These are phyloP conservation scores for Coluber constrictor DNA, from an alignment of 2,797 vertebrate genomes.

Conservation along the genomic window DNA sequence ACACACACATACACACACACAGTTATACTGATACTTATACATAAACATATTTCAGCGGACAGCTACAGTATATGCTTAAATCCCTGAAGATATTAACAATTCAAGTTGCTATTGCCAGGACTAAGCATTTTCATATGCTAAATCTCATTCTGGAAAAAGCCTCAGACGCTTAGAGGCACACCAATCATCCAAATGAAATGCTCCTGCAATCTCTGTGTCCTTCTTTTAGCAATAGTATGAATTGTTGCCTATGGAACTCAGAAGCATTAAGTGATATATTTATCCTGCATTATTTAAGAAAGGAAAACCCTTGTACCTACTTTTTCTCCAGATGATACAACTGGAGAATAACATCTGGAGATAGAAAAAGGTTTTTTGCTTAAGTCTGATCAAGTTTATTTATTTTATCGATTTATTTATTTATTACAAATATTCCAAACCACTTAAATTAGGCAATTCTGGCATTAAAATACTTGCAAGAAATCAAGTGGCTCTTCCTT, in stretches of 20 bases:
- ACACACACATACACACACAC: no score
- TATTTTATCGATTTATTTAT: background rate
- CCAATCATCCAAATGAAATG: constrained; percentile 43
- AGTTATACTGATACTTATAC: background rate
- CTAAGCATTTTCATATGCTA: constrained; percentile 26
- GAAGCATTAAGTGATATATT: constrained; percentile 25
- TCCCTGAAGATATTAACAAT: constrained; percentile 31
- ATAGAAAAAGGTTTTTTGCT: background rate
- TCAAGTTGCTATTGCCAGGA: constrained; percentile 25
- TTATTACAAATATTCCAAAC: background rate
- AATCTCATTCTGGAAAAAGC: constrained; percentile 45
- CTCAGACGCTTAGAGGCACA: constrained; percentile 20
- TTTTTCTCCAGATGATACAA: background rate
- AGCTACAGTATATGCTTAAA: constrained; percentile 12
- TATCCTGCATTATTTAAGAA: background rate
- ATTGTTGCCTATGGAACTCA: constrained; percentile 26
- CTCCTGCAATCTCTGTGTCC: constrained; percentile 31
- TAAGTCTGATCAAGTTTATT: background rate
- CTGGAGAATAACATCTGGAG: background rate
- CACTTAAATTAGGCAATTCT: background rate
- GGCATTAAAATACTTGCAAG: background rate
- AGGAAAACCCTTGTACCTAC: background rate
- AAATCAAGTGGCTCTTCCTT: background rate
- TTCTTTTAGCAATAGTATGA: constrained; percentile 24
- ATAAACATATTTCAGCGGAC: constrained; percentile 9